Base-by-base conservation (phyloP, 2,797 vertebrate species). In the Pseudochaenichthys georgianus region DNA sequence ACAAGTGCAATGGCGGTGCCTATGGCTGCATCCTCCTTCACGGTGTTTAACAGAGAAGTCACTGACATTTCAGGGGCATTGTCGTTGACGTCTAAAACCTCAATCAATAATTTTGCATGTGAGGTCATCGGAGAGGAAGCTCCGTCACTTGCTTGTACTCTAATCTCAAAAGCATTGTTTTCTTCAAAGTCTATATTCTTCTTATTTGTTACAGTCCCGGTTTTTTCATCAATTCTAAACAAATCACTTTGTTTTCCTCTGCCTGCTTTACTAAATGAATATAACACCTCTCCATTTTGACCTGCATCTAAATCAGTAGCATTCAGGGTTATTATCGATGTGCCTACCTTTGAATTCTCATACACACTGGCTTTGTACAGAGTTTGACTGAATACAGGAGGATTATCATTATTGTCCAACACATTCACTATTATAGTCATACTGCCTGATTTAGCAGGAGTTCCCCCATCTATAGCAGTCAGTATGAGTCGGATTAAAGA, bases 1-100 rank as follows among this genome's bases (percentile, higher is more conserved):
- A 98, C 95, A 12, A 97, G 85, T 12, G 96, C 96, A 74, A 98
- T 94, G 0, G 96, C 95, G 0, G 96, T 97, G 28, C 95, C 96
- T 2, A 52, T 54, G 0, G 77, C 73, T 0, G 95, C 93, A 50
- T 96, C 94, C 45, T 98, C 97, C 0, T 90, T 92, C 50, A 97
- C 94, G 0, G 93, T 92, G 62, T 93, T 94, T 50, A 95, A 88
- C 47, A 97, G 69, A 13, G 95, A 96, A 0, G 93, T 97, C 9
- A 98, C 80, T 0, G 83, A 85, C 42, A 96, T 87, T 42, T 93
- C 87, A 15, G 92, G 93, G 0, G 47, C 53, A 19, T 94, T 93
- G 73, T 95, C 95, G 55, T 94, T 95, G 31, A 93, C 59, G 64
- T 95, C 93, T 10, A 84, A 64, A 12, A 95, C 88, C 8, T 94